Conservation (phyloP, 1,140 invertebrate genomes). For the Drosophila pruinosa region DNA sequence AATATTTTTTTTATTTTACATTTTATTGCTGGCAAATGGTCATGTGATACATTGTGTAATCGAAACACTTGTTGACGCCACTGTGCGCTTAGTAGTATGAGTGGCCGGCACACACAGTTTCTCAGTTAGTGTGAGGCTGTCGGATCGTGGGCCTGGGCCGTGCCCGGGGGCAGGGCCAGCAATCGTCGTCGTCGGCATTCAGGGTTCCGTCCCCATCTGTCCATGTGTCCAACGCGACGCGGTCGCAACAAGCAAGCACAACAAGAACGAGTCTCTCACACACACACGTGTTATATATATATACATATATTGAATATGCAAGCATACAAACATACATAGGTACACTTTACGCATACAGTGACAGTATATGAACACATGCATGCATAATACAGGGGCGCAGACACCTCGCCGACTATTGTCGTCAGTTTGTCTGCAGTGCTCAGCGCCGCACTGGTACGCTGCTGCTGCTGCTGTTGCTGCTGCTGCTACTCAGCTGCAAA, state of each 20-base stretch:
- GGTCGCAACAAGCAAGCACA: slow-evolving; percentile 29
- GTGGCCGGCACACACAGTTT: slow-evolving; percentile 52
- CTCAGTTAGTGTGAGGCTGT: slow-evolving; percentile 70
- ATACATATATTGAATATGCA: neutral
- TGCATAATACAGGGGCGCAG: slow-evolving; percentile 51
- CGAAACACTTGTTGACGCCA: slow-evolving; percentile 31
- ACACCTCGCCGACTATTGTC: slow-evolving; percentile 77
- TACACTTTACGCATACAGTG: neutral
- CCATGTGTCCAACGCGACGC: slow-evolving; percentile 65
- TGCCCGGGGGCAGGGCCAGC: slow-evolving; percentile 36
- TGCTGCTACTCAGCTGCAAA: slow-evolving; percentile 34
- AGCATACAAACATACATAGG: neutral
- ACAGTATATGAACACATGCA: neutral
- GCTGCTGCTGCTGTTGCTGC: slow-evolving; percentile 12
- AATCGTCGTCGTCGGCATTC: slow-evolving; percentile 26
- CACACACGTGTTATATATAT: slow-evolving; percentile 12
- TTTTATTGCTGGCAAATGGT: neutral
- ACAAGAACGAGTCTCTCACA: slow-evolving; percentile 47
- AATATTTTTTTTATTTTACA: too few relatives aligned
- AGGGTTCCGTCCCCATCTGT: slow-evolving; percentile 60
- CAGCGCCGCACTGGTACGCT: slow-evolving; percentile 43
- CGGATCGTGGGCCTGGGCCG: slow-evolving; percentile 14
- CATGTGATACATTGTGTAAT: neutral
- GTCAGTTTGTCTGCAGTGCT: slow-evolving; percentile 76
- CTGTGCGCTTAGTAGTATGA: slow-evolving; percentile 35